Conservation (phyloP, 2,113 vertebrate genomes). For the Pseudonaja textilis region DNA sequence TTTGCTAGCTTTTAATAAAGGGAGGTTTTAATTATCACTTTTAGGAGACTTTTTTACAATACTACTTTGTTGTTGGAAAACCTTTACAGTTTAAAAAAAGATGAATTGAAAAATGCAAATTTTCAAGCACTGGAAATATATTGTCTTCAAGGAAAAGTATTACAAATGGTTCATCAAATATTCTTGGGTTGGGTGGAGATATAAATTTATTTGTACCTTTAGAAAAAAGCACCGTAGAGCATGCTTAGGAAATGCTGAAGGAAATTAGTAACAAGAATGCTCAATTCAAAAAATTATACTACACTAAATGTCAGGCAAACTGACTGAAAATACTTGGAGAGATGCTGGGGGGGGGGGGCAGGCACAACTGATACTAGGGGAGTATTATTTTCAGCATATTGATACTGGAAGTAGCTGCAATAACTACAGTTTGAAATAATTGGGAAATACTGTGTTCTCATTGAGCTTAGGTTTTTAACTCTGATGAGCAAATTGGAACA, state of each 20-base stretch:
- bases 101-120: not conserved
- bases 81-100: not conserved
- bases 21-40: not conserved
- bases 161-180: not conserved
- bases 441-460: not conserved
- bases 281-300: not conserved
- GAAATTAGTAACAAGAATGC: not conserved
- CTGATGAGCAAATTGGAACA: not conserved
- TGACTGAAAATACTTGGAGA: not conserved
- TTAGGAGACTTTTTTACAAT: not conserved
- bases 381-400: not conserved
- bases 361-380: not conserved
- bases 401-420: not conserved
- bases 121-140: not conserved
- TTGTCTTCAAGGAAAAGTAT: not conserved
- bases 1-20: constrained; percentile 27
- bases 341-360: not conserved
- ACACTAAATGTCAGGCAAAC: not conserved
- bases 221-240: not conserved
- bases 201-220: not conserved
- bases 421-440: not conserved
- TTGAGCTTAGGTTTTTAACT: not conserved
- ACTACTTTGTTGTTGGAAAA: not conserved
- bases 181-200: not conserved
- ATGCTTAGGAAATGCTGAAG: not conserved